Base-by-base conservation (phyloP, 2,113 vertebrate genomes). In the Atractosteus spatula region DNA sequence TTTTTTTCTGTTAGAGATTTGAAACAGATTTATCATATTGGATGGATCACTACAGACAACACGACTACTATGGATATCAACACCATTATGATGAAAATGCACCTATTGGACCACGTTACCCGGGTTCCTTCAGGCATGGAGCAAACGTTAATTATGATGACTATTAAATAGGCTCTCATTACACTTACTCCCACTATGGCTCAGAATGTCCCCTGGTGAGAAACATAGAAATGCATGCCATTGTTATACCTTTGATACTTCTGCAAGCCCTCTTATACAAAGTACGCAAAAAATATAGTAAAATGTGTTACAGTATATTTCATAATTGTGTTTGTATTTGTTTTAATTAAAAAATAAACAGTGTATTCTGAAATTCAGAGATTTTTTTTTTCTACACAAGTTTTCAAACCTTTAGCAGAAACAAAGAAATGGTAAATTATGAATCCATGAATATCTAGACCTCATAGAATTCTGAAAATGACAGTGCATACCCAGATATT, bases 61-160 rank as follows among this genome's bases (percentile, higher is more conserved):
- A 62, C 0, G 95, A 96, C 69, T 94, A 93, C 71, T 89, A 94
- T 0, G 93, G 94, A 0, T 92, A 96, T 55, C 96, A 96, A 29
- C 94, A 95, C 69, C 96, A 98, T 76, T 95, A 97, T 0, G 97
- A 98, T 2, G 97, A 97, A 68, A 97, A 98, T 4, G 47, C 95
- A 0, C 90, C 96, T 0, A 86, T 94, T 0, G 94, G 89, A 8
- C 94, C 96, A 0, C 88, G 78, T 3, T 84, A 91, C 68, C 80
- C 89, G 0, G 10, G 86, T 3, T 78, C 83, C 29, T 91, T 95
- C 83, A 86, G 96, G 74, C 92, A 96, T 0, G 95, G 97, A 8
- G 95, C 96, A 4, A 81, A 91, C 0, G 94, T 97, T 81, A 98
- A 98, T 81, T 99, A 98, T 0, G 95, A 98, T 0, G 95, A 98